phyloP scores from a whole-genome alignment of 2,113 vertebrate species.

The Sciurus niger region DNA sequence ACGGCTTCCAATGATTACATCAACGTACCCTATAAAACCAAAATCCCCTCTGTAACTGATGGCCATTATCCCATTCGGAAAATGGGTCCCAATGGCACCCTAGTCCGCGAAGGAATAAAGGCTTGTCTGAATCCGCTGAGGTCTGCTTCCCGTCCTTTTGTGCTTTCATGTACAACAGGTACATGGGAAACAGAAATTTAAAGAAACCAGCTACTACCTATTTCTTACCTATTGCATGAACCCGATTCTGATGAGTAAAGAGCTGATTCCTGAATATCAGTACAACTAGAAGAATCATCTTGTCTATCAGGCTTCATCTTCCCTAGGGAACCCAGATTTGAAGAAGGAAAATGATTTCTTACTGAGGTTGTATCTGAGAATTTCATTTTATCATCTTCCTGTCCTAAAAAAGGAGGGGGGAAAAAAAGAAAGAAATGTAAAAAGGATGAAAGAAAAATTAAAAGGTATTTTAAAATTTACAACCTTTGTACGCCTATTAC shows the following conservation, averaged over 20 bases:
- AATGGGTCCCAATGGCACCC: too few species aligned
- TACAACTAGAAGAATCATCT: background rate
- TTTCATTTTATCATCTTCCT: constrained; percentile 61
- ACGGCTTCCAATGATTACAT: too few species aligned
- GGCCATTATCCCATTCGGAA: too few species aligned
- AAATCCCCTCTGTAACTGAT: too few species aligned
- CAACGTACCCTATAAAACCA: too few species aligned
- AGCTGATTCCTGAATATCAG: constrained; percentile 43
- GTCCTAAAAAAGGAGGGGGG: constrained; percentile 53
- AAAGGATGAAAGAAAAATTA: background rate
- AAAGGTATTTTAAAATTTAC: background rate
- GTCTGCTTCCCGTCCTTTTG: too few species aligned
- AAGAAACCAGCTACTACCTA: background rate
- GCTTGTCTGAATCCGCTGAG: too few species aligned
- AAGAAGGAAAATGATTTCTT: background rate
- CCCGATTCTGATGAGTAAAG: constrained; percentile 54
- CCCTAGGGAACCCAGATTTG: background rate
- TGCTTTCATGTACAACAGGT: too few species aligned
- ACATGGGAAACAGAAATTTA: background rate
- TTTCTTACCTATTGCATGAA: constrained; percentile 86
- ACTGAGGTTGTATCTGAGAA: background rate
- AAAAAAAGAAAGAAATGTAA: background rate
- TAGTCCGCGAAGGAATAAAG: too few species aligned
- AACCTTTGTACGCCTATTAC: background rate
- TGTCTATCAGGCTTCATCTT: background rate